phyloP scores from a whole-genome alignment of 2,888 invertebrate genomes.

The Leucophenga montana region DNA sequence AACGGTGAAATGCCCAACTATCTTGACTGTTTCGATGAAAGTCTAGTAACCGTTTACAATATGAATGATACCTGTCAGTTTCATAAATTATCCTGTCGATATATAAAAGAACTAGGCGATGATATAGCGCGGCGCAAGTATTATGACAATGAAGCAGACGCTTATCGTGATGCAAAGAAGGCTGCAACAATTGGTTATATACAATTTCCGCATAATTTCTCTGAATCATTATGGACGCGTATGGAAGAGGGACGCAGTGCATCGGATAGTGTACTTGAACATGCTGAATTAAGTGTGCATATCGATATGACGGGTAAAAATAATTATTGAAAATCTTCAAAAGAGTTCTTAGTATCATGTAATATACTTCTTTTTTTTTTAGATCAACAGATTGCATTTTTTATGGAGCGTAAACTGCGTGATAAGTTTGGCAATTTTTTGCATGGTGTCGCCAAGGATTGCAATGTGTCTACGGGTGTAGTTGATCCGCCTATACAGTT shows the following conservation, averaged over 20 bases:
- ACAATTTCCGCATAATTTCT: slow-evolving; percentile 82
- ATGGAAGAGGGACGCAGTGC: slow-evolving; percentile 77
- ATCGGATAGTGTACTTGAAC: slow-evolving; percentile 75
- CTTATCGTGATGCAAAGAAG: slow-evolving; percentile 74
- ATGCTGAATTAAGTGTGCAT: slow-evolving; percentile 80
- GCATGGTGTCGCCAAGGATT: slow-evolving; percentile 77
- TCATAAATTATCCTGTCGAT: slow-evolving; percentile 78
- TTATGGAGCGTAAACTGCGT: slow-evolving; percentile 80
- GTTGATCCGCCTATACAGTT: slow-evolving; percentile 80
- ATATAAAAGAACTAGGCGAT: slow-evolving; percentile 76
- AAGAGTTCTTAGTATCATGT: not conserved
- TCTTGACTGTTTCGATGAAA: slow-evolving; percentile 71
- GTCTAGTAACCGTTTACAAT: slow-evolving; percentile 71
- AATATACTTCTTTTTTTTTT: slow-evolving; percentile 33
- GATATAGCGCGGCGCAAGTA: slow-evolving; percentile 75
- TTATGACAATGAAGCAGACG: slow-evolving; percentile 70
- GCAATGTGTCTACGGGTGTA: slow-evolving; percentile 77
- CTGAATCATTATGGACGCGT: slow-evolving; percentile 77
- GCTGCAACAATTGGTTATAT: slow-evolving; percentile 79
- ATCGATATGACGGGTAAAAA: slow-evolving; percentile 83
- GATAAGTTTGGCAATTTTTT: slow-evolving; percentile 82
- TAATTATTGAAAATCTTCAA: slow-evolving; percentile 3
- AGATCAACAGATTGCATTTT: slow-evolving; percentile 90
- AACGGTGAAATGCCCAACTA: slow-evolving; percentile 81
- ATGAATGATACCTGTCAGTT: slow-evolving; percentile 74